Conservation (phyloP, 1,140 invertebrate species). For the Steinernema feltiae region DNA sequence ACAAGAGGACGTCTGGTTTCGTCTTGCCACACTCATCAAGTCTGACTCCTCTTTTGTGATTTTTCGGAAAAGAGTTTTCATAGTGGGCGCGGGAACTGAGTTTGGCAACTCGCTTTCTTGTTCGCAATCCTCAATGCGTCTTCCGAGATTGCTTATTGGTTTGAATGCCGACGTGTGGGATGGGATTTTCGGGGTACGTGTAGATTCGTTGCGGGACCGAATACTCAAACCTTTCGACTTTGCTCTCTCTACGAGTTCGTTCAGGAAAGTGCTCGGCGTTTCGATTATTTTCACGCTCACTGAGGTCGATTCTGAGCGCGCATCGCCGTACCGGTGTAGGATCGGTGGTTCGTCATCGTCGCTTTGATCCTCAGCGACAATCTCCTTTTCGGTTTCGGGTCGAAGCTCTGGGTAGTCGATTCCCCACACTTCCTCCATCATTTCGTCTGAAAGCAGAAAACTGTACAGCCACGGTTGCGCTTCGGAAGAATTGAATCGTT, state of each 20-base stretch:
- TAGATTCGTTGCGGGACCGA: not conserved
- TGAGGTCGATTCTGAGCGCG: not conserved
- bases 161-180: not conserved
- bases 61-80: not conserved
- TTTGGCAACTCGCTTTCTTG: not conserved
- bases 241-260: not conserved
- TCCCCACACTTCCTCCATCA: not conserved
- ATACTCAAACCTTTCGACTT: not conserved
- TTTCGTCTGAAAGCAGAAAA: not conserved
- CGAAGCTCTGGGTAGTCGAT: not conserved
- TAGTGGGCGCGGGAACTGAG: not conserved
- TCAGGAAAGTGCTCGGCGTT: not conserved
- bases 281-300: not conserved
- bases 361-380: not conserved
- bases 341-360: not conserved
- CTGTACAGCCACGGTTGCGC: too few species aligned
- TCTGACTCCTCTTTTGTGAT: constrained; percentile 8
- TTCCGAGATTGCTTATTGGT: not conserved
- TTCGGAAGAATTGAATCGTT: too few species aligned
- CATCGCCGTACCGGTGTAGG: not conserved
- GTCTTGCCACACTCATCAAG: too few species aligned
- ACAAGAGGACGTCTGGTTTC: too few species aligned
- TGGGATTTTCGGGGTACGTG: not conserved
- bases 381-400: not conserved
- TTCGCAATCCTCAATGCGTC: not conserved